phyloP scores from a whole-genome alignment of 1,140 invertebrate genomes.

The Manduca sexta region DNA sequence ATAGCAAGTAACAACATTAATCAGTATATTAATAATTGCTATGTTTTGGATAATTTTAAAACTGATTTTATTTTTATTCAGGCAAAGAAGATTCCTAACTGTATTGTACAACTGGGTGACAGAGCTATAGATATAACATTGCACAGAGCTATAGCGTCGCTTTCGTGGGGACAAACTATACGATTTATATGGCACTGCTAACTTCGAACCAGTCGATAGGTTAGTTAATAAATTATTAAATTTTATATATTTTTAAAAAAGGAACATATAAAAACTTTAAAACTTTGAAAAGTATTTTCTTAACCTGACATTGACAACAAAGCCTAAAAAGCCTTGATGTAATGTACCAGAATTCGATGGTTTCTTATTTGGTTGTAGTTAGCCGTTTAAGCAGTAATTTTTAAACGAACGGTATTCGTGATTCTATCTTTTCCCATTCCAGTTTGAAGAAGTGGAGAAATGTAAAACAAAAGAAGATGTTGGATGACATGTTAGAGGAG shows the following conservation, averaged over 20 bases:
- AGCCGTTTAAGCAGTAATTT: too few species aligned
- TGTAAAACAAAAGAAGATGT: slow-evolving; percentile 92
- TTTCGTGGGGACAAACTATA: slow-evolving; percentile 92
- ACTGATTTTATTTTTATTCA: slow-evolving; percentile 46
- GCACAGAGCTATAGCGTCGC: slow-evolving; percentile 84
- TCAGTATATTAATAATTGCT: background rate
- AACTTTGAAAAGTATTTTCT: too few species aligned
- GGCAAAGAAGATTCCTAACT: slow-evolving; percentile 87
- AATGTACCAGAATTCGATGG: too few species aligned
- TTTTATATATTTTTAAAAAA: too few species aligned
- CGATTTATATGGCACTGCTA: slow-evolving; percentile 88
- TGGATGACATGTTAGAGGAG: slow-evolving; percentile 92
- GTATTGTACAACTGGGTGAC: slow-evolving; percentile 91
- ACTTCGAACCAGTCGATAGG: slow-evolving; percentile 85
- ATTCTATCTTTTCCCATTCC: slow-evolving; percentile 69
- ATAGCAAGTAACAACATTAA: too few species aligned
- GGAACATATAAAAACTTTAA: too few species aligned
- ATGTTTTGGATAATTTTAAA: background rate
- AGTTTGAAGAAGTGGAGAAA: slow-evolving; percentile 93
- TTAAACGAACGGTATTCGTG: too few species aligned
- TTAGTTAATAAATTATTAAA: slow-evolving; percentile 38
- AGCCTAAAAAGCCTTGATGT: too few species aligned
- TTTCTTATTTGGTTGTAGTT: too few species aligned
- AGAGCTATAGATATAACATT: slow-evolving; percentile 93
- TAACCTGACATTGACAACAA: too few species aligned